phyloP scores from a whole-genome alignment of 37 sponge, comb jelly and placozoan species.

The Trichoplax adhaerens region DNA sequence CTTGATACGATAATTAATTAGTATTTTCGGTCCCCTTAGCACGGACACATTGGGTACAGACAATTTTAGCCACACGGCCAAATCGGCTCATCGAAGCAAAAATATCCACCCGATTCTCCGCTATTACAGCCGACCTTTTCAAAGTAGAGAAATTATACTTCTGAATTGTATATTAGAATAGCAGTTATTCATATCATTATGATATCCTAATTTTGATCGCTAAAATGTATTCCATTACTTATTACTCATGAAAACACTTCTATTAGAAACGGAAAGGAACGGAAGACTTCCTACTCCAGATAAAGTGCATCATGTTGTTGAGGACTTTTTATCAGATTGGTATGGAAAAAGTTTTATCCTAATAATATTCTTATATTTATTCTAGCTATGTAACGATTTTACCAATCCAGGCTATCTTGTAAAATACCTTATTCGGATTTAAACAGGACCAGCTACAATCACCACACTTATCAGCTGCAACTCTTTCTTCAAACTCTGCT shows the following conservation, averaged over 20 bases:
- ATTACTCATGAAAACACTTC: neutral
- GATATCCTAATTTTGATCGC: too few relatives aligned
- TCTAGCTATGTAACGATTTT: neutral
- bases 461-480: constrained; percentile 46
- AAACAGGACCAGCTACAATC: constrained; percentile 31
- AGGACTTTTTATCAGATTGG: constrained; percentile 80
- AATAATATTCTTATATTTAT: too few relatives aligned
- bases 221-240: neutral
- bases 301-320: constrained; percentile 63
- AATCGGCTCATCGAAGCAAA: constrained; percentile 62
- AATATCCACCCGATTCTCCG: constrained; percentile 89
- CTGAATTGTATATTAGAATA: too few relatives aligned
- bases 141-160: neutral
- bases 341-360: constrained; percentile 1
- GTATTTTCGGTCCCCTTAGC: neutral
- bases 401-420: neutral
- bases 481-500: constrained; percentile 46
- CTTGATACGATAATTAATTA: neutral
- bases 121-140: constrained; percentile 42
- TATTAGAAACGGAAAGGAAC: neutral
- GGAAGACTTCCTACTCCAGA: constrained; percentile 23
- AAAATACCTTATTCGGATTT: neutral
- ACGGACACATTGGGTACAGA: too few relatives aligned
- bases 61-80: constrained; percentile 4
- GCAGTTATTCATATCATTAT: too few relatives aligned